Base-by-base conservation (phyloP, 2,888 invertebrate genomes). In the Gastrophysa polygoni region DNA sequence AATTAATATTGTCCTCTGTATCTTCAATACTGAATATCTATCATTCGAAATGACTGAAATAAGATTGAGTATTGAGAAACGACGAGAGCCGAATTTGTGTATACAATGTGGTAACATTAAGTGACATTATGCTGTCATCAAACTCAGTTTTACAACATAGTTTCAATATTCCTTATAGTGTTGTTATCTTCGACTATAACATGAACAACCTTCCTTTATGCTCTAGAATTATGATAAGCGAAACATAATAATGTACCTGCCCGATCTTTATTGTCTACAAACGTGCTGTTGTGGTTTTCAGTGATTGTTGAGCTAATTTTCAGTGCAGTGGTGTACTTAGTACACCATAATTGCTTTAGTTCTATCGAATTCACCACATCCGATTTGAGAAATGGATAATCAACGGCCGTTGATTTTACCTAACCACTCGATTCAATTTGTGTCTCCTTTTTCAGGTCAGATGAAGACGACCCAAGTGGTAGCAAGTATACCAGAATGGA, bases 391-490 rank as follows among this genome's bases (percentile, higher is more conserved):
- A n/a, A 38, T 14, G 14, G 1, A n/a, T 14, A 38, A 3, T 38
- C 4, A 7, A 4, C n/a, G n/a, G n/a, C n/a, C n/a, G 1, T 38
- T 38, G 3, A 10, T 14, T 2, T 38, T 38, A 14, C 38, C 1
- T 1, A 14, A 38, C 38, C 29, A 32, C 3, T 10, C 11, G 3
- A 14, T 7, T 38, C n/a, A 10, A n/a, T 8, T 32, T 32, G 10
- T 32, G 38, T 38, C 61, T 63, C 62, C 61, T 38, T 24, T 75
- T 74, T 21, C 83, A 91, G 92, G 84, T 92, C 91, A 84, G 91
- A 92, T 89, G 92, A 92, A 85, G 92, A 92, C 87, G 91, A 91
- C 87, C 90, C 90, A 82, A 90, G 89, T 83, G 90, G 89, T 74
- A 88, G 87, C 77, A 75, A 73, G 66, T 92, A 92, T 86, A 91